Base-by-base conservation (phyloP, 2,888 invertebrate genomes). In the Gastrophysa polygoni region DNA sequence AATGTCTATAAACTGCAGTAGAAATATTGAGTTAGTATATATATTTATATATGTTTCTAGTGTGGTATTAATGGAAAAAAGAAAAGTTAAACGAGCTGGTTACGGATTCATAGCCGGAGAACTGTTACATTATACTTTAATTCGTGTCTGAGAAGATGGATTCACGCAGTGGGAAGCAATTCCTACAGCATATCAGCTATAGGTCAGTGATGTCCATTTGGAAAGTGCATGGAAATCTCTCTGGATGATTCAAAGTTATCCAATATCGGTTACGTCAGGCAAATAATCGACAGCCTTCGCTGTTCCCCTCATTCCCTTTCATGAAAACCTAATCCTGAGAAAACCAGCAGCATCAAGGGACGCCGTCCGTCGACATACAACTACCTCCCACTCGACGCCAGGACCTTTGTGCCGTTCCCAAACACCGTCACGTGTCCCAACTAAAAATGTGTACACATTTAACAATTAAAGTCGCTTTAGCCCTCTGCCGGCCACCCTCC, bases 381-480 rank as follows among this genome's bases (percentile, higher is more conserved):
- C n/a, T n/a, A 52, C 38, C 63, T 59, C 59, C 63, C 56, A 59
- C 63, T 59, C 47, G 56, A 48, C 61, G 10, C 46, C 29, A 52
- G 61, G 54, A 61, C 57, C 57, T 66, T 63, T 64, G 64, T 61
- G 38, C 38, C 61, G 61, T 65, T 47, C 56, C 56, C 72, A 73
- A 75, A 74, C 73, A 71, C 32, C 58, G 73, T 70, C 76, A 75
- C 76, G 76, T 75, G 75, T 68, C 71, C 29, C 61, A 71, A 66
- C 64, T 66, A 72, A 73, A 73, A 74, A 70, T 71, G 71, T 73
- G 64, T 69, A 71, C 70, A 71, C 71, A 70, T 63, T 66, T 67
- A 71, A 76, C 75, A 76, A 76, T 76, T 76, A 76, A 76, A 76
- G 76, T 76, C 75, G 75, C 70, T 75, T 76, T 76, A 75, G 68